Base-by-base conservation (phyloP, 2,888 invertebrate species). In the Ormyrus pomaceus region DNA sequence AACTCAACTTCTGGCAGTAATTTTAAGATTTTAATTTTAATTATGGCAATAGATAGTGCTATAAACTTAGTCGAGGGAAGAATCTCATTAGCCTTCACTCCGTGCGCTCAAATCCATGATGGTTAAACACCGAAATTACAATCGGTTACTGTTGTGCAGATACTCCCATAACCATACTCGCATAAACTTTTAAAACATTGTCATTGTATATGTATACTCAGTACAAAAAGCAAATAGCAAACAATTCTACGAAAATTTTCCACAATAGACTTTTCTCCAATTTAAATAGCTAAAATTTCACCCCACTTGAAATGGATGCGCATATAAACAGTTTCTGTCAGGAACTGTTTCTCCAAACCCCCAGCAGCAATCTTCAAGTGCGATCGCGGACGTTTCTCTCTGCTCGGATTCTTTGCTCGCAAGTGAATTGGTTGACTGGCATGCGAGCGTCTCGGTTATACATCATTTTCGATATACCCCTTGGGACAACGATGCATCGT, bases 1-100 rank as follows among this genome's bases (percentile, higher is more conserved):
- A 62, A 72, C 61, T 51, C n/a, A 72, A 51, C 71, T 72, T 72
- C 51, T 53, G 71, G 5, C n/a, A 50, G 53, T 19, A 53, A 55
- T 73, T 62, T 55, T 58, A 64, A 73, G 62, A 64, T 46, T 73
- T 73, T 13, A 64, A 73, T 73, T 64, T 73, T 55, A 72, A 61
- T 72, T 72, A 46, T 64, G 53, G 13, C 55, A 69, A 71, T 53
- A 53, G 51, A 10, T 53, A 51, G 8, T 53, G 34, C 10, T 51
- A 45, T 62, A 62, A 5, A 6, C 4, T 8, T 34, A 53, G 10
- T 19, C 6, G 10, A 51, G 8, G 9, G 11, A 66, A 71, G 61
- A 71, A 62, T 71, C 59, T 59, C 70, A 61, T 71, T 71, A 71
- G 13, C 46, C 8, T 10, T 9, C 56, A 48, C 11, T 9, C 10